Base-by-base conservation (phyloP, 2,113 vertebrate genomes). In the Hystrix cristata region DNA sequence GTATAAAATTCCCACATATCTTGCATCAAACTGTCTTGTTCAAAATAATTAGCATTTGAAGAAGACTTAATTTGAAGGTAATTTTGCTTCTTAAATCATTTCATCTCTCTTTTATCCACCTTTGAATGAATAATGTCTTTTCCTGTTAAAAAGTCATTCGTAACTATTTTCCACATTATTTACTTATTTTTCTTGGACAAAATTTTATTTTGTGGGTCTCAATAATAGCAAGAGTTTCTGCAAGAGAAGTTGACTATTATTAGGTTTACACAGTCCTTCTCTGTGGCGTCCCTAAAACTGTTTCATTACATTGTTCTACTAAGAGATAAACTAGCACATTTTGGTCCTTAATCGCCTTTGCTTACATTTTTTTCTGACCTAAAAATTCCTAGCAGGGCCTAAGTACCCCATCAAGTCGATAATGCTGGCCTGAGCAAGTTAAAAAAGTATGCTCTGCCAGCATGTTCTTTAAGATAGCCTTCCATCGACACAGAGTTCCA, bases 301-400 rank as follows among this genome's bases (percentile, higher is more conserved):
- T 57, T 96, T 94, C 95, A 38, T 53, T 76, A 31, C 59, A 43
- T 16, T 62, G 27, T 60, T 93, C n/a, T 23, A 53, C 81, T 96
- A 38, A 81, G 43, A 96, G 88, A 91, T 29, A 92, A 90, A 93
- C 59, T 25, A 92, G n/a, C 53, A 90, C 4, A 79, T 92, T 85
- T 94, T 96, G 65, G 67, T 38, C 14, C 82, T 74, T 86, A 97
- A 82, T 86, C 92, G 84, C 51, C 62, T 92, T 59, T 51, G 65
- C 12, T 18, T 87, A 87, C 4, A 31, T 93, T 82, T 96, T 95
- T 97, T 89, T 96, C 86, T 97, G 31, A 95, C 57, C 86, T 94
- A 95, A 98, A 95, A 95, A 95, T 96, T 27, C 53, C 46, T 87
- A 67, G 67, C 72, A 55, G 71, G 62, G 25, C 43, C 51, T 78